Evolutionary conservation across 1,140 invertebrate genomes (phyloP).

Genomic region (Psix sp.): DNA sequence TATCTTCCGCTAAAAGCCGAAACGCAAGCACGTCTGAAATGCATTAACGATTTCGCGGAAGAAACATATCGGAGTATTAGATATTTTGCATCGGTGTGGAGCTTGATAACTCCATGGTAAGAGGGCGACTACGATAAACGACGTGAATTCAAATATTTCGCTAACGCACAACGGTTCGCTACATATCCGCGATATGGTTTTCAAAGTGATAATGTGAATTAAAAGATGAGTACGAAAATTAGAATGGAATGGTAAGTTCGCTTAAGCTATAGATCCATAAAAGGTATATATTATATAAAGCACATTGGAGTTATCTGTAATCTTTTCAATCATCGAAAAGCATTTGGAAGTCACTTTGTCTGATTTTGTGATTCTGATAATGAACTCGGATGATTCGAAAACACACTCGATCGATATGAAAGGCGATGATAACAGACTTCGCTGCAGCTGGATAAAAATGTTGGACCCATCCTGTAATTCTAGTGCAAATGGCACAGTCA

Average conservation of each 20-base stretch:
- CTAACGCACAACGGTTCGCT: constrained; percentile 35
- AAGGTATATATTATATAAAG: no score
- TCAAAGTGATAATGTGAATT: constrained; percentile 48
- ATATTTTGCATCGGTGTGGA: constrained; percentile 36
- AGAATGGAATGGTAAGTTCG: no score
- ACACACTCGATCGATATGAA: constrained; percentile 19
- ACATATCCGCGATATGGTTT: constrained; percentile 46
- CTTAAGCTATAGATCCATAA: no score
- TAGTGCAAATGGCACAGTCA: constrained; percentile 21
- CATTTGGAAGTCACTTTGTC: no score
- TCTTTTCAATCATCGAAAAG: no score
- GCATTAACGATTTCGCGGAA: constrained; percentile 50
- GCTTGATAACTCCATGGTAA: constrained; percentile 23
- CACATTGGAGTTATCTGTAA: no score
- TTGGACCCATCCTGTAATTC: constrained; percentile 24
- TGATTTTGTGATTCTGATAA: no score
- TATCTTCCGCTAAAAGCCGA: constrained; percentile 28
- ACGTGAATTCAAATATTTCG: constrained; percentile 64
- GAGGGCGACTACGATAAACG: constrained; percentile 59
- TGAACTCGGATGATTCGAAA: constrained; percentile 13
- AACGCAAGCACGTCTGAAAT: constrained; percentile 44
- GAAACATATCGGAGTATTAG: constrained; percentile 54
- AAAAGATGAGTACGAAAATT: constrained; percentile 39
- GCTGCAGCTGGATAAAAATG: constrained; percentile 37
- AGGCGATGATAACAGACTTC: constrained; percentile 13